phyloP scores from a whole-genome alignment of 2,888 invertebrate genomes.

The Troilus luridus region DNA sequence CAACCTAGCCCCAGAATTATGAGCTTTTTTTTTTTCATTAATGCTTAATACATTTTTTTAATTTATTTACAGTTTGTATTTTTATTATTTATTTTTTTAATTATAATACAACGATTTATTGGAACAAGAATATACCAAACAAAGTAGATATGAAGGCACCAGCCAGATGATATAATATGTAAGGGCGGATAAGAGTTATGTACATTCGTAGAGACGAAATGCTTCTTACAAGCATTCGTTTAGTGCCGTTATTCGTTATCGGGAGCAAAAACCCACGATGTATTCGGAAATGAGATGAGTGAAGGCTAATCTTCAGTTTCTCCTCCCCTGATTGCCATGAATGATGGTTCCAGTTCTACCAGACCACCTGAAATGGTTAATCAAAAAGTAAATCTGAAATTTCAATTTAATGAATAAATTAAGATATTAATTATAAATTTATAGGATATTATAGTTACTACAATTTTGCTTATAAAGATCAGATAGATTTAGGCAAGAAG shows the following conservation, averaged over 20 bases:
- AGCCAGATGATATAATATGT: constrained; percentile 60
- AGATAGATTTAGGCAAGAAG: no score
- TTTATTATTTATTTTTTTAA: constrained; percentile 31
- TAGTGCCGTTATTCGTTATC: constrained; percentile 61
- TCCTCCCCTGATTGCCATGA: constrained; percentile 57
- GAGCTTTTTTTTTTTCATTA: constrained; percentile 53
- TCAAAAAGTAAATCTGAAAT: not conserved
- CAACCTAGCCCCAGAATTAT: constrained; percentile 55
- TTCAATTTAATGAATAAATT: no score
- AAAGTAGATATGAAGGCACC: constrained; percentile 60
- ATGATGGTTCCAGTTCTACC: constrained; percentile 58
- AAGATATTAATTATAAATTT: no score
- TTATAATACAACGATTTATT: constrained; percentile 46
- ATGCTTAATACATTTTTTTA: constrained; percentile 41
- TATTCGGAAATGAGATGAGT: constrained; percentile 64
- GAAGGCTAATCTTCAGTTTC: constrained; percentile 63
- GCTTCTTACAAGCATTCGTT: constrained; percentile 35
- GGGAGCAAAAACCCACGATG: constrained; percentile 64
- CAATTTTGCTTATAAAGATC: no score
- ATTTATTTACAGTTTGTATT: constrained; percentile 51
- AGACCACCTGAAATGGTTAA: constrained; percentile 33
- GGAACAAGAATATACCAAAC: constrained; percentile 58
- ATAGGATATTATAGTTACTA: no score
- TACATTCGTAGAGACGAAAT: constrained; percentile 50
- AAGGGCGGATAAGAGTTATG: constrained; percentile 60